Conservation (phyloP, 1,140 invertebrate species). For the Eupristina koningsbergeri region DNA sequence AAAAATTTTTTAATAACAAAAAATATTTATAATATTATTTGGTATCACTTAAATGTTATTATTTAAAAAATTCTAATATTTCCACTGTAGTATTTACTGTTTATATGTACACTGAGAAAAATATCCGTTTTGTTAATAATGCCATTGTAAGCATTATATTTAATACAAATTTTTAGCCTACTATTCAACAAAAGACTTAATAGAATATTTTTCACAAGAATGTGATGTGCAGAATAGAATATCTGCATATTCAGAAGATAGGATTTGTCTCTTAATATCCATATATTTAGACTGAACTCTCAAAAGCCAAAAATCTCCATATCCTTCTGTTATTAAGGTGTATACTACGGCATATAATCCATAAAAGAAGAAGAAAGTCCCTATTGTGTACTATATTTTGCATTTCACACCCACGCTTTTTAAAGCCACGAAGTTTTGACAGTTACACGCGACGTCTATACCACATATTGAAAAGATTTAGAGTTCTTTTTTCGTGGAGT, state of each 20-base stretch:
- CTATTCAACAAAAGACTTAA: background rate
- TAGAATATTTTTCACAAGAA: background rate
- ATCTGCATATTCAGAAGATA: background rate
- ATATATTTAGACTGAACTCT: background rate
- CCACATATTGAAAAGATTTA: slow-evolving; percentile 33
- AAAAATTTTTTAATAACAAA: too few relatives aligned
- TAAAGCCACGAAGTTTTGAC: slow-evolving; percentile 45
- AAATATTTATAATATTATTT: too few relatives aligned
- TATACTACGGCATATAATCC: background rate
- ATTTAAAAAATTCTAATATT: too few relatives aligned
- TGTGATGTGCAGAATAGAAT: background rate
- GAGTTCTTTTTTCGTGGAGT: slow-evolving; percentile 54
- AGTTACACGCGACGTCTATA: slow-evolving; percentile 17
- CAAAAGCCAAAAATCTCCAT: slow-evolving; percentile 47
- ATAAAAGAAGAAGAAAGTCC: slow-evolving; percentile 29
- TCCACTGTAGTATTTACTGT: too few relatives aligned
- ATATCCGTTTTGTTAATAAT: too few relatives aligned
- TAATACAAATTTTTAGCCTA: too few relatives aligned
- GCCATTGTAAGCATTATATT: too few relatives aligned
- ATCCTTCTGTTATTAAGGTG: slow-evolving; percentile 27
- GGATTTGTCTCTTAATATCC: background rate
- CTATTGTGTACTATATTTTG: slow-evolving; percentile 21
- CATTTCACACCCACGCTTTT: background rate
- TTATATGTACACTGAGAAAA: too few relatives aligned
- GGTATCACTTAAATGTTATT: too few relatives aligned